Evolutionary conservation across 2,888 invertebrate genomes (phyloP).

Genomic region (Amorpha juglandis): DNA sequence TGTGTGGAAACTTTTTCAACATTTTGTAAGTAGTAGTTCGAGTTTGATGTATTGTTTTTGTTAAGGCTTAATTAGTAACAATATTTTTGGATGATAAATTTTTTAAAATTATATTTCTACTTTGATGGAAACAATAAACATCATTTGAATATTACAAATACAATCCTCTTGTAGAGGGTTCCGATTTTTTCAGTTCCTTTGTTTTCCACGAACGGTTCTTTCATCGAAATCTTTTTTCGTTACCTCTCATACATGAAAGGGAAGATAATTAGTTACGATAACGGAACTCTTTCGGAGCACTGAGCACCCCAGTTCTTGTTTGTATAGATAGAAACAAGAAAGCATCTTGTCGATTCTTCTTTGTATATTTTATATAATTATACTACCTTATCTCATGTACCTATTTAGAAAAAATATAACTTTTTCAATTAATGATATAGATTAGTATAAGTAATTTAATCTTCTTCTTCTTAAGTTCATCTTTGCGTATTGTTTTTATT

Average conservation of each 20-base stretch:
- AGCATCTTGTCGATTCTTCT: background rate
- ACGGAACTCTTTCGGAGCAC: constrained; percentile 46
- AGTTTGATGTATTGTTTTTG: background rate
- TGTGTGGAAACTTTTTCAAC: constrained; percentile 23
- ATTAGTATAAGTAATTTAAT: no score
- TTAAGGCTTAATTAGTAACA: background rate
- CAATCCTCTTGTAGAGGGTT: no score
- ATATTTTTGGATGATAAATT: background rate
- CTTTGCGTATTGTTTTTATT: no score
- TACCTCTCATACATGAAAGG: constrained; percentile 64
- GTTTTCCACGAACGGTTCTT: constrained; percentile 47
- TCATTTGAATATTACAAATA: no score
- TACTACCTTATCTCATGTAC: no score
- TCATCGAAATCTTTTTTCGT: background rate
- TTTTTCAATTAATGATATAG: no score
- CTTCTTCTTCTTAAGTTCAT: no score
- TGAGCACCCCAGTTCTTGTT: background rate
- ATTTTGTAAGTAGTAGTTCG: constrained; percentile 23
- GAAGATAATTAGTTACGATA: constrained; percentile 65
- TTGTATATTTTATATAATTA: no score
- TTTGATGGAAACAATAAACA: background rate
- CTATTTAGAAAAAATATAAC: no score
- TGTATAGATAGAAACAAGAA: background rate
- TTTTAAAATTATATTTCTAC: background rate
- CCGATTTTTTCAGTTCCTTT: constrained; percentile 53